Evolutionary conservation across 1,140 invertebrate genomes (phyloP).

Genomic region (Drosophila tsacasi): DNA sequence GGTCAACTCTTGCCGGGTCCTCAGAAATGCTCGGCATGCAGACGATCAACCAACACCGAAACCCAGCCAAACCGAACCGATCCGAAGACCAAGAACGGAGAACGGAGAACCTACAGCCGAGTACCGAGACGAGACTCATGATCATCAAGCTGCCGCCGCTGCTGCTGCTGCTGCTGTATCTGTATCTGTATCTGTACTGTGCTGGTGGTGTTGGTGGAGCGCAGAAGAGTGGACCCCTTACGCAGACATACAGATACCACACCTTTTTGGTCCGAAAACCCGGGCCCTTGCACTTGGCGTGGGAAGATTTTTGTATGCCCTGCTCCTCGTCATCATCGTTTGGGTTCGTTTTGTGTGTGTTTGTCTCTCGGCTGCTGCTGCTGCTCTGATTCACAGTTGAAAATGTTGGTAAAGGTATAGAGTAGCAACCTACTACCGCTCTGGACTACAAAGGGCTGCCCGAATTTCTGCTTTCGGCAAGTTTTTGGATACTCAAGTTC

Average conservation of each 20-base stretch:
- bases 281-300: conserved; percentile 80
- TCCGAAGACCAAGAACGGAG: conserved; percentile 6
- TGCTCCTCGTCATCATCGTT: conserved; percentile 48
- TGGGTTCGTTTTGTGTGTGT: conserved; percentile 1
- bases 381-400: conserved; percentile 79
- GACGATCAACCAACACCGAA: conserved; percentile 42
- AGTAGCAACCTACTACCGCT: conserved; percentile 41
- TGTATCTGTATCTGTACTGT: conserved; percentile 22
- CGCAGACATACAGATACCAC: conserved; percentile 53
- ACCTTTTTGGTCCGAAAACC: conserved; percentile 69
- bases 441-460: conserved; percentile 65
- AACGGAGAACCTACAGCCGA: background rate
- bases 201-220: conserved; percentile 33
- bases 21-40: conserved; percentile 79
- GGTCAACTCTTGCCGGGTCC: conserved; percentile 41
- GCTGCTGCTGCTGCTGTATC: conserved; percentile 15
- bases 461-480: conserved; percentile 41
- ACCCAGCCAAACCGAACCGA: conserved; percentile 2
- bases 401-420: conserved; percentile 39
- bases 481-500: conserved; percentile 47
- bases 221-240: conserved; percentile 29
- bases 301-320: conserved; percentile 81
- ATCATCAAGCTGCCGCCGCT: conserved; percentile 52
- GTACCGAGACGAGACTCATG: conserved; percentile 33
- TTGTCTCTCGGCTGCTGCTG: background rate